These are phyloP conservation scores for Bellardia bayeri DNA, from an alignment of 2,888 invertebrate species.

Conservation along the genomic window DNA sequence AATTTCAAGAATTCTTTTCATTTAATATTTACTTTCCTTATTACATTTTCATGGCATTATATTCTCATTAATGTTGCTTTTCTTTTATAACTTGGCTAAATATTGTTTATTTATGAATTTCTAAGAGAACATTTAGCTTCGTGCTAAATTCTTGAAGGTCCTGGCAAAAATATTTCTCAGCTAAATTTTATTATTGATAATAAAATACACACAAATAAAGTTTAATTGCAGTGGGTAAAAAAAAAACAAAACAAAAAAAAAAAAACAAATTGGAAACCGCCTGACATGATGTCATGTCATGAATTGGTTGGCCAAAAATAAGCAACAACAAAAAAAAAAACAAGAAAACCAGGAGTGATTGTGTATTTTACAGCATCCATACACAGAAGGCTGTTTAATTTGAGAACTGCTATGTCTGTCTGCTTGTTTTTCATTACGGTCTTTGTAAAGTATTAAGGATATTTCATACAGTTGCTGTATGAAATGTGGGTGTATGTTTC, in stretches of 20 bases:
- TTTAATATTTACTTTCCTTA: conserved; percentile 47
- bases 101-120: conserved; percentile 23
- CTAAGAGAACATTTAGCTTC: not conserved
- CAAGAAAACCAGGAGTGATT: conserved; percentile 52
- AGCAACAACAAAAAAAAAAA: not conserved
- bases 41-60: conserved; percentile 46
- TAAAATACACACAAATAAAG: conserved; percentile 62
- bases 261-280: conserved; percentile 19
- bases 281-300: conserved; percentile 42
- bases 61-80: conserved; percentile 11
- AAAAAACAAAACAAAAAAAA: not conserved
- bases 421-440: not conserved
- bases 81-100: conserved; percentile 2
- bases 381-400: not conserved
- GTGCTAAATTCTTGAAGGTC: conserved; percentile 44
- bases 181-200: conserved; percentile 62
- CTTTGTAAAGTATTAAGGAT: not conserved
- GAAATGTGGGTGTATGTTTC: not conserved
- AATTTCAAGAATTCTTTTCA: conserved; percentile 36
- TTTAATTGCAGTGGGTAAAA: conserved; percentile 63
- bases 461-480: not conserved
- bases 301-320: not conserved
- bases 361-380: not conserved
- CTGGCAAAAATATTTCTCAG: conserved; percentile 3
- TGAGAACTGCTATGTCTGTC: not conserved